Conservation (phyloP, 2,113 vertebrate species). For the Circaetus gallicus region DNA sequence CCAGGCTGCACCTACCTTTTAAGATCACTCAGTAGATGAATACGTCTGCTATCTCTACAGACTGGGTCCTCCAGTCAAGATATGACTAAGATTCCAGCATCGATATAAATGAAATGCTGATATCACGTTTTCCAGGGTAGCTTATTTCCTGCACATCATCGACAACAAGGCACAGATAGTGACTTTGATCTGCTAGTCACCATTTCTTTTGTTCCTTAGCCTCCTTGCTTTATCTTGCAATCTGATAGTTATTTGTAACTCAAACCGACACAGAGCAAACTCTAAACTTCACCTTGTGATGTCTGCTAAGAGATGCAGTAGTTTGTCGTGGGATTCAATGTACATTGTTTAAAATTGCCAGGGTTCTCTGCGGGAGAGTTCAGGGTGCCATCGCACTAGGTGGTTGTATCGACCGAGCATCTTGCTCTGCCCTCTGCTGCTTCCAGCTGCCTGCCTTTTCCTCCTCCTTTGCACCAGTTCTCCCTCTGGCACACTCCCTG, state of each 20-base stretch:
- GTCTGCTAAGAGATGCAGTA: neutral
- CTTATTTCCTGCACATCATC: rapidly evolving
- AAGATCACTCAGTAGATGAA: neutral
- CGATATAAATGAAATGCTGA: neutral
- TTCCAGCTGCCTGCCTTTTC: neutral
- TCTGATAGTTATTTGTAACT: neutral
- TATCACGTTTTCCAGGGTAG: neutral
- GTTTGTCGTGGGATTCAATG: neutral
- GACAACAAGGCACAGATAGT: neutral
- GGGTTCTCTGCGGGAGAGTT: rapidly evolving
- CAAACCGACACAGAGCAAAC: neutral
- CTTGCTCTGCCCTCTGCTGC: neutral
- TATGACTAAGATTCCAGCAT: neutral
- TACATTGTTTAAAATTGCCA: rapidly evolving
- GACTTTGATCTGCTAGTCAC: neutral
- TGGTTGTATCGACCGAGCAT: neutral
- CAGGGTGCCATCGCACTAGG: neutral
- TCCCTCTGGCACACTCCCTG: neutral
- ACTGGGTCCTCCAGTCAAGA: neutral
- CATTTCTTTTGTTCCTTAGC: neutral
- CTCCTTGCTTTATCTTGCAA: neutral
- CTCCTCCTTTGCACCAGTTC: neutral
- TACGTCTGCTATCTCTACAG: rapidly evolving
- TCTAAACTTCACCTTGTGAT: neutral
- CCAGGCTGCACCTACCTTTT: slow-evolving; percentile 8